Evolutionary conservation across 2,797 vertebrate genomes (phyloP).

Genomic region (Margarornis squamiger): DNA sequence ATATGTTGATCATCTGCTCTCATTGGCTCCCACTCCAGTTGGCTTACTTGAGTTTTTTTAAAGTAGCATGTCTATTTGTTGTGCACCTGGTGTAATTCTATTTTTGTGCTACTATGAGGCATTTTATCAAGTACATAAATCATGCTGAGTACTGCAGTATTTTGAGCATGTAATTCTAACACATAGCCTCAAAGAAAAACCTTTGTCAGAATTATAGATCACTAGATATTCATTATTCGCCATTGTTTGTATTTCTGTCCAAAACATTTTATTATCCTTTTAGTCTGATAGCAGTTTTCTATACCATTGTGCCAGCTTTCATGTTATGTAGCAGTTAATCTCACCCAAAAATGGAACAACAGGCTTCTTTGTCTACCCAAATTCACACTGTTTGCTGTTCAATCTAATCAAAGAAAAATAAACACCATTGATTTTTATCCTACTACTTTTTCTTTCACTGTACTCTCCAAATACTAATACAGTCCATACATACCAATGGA

Average conservation of each 20-base stretch:
- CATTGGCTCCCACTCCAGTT: constrained; percentile 26
- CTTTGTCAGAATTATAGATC: neutral
- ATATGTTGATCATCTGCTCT: constrained; percentile 47
- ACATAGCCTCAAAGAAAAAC: constrained; percentile 35
- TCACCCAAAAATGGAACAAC: neutral
- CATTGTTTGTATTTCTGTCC: constrained; percentile 11
- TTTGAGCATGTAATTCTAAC: constrained; percentile 24
- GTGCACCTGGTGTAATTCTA: constrained; percentile 41
- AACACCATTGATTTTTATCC: neutral
- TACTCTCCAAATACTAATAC: neutral
- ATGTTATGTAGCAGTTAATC: constrained; percentile 10
- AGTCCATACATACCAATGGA: neutral
- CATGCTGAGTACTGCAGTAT: constrained; percentile 22
- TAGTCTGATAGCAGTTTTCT: constrained; percentile 25
- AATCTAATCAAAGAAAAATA: constrained; percentile 28
- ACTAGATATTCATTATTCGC: constrained; percentile 35
- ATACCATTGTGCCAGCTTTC: constrained; percentile 1
- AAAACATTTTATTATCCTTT: constrained; percentile 49
- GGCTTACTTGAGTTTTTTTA: constrained; percentile 15
- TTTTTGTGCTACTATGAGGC: constrained; percentile 34
- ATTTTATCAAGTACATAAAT: constrained; percentile 47
- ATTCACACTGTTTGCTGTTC: neutral
- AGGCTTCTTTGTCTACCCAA: constrained; percentile 6
- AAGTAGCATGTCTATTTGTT: constrained; percentile 13
- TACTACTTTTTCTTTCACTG: neutral